Base-by-base conservation (phyloP, 2,888 invertebrate species). In the Esperia sulphurella region DNA sequence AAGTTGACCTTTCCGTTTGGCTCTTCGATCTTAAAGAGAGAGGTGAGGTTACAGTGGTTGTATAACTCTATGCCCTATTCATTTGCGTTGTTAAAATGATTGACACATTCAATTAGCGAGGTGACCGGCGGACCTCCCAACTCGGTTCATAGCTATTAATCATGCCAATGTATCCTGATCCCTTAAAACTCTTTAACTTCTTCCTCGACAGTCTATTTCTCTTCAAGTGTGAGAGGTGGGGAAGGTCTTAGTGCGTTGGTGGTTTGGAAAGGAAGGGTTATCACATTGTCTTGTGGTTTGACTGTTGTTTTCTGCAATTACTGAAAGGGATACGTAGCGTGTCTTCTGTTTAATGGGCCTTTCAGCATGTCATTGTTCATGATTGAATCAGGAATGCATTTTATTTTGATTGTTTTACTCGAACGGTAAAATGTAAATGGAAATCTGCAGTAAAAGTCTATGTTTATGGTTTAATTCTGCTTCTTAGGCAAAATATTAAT, bases 91-190 rank as follows among this genome's bases (percentile, higher is more conserved):
- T 93, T 93, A 93, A 91, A 90, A 91, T 93, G 94, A 94, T 93
- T 93, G 94, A 93, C 93, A 93, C 91, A 91, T 93, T 93, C 93
- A 94, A 93, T 93, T 94, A 93, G 93, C 83, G 79, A 86, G 88
- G 90, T 91, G 91, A 91, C 91, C 90, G 90, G 75, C 79, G 82
- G 88, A 91, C 89, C 90, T 90, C 90, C 90, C 90, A 89, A 76
- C 85, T 77, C 63, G 79, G 79, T 77, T 78, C 79, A 75, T 74
- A 75, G 75, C 76, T 71, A 78, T 77, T 77, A 75, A 72, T 58
- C 21, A 43, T 50, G 54, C 83, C 79, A 74, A 45, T 62, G 55
- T 60, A 55, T 45, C 40, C 49, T 64, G 85, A 68, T 28, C 80
- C 55, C 41, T 50, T 42, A 12, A 47, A 41, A 47, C 30, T 46